These are phyloP conservation scores for Colletes collaris DNA, from an alignment of 2,888 invertebrate species.

Conservation along the genomic window DNA sequence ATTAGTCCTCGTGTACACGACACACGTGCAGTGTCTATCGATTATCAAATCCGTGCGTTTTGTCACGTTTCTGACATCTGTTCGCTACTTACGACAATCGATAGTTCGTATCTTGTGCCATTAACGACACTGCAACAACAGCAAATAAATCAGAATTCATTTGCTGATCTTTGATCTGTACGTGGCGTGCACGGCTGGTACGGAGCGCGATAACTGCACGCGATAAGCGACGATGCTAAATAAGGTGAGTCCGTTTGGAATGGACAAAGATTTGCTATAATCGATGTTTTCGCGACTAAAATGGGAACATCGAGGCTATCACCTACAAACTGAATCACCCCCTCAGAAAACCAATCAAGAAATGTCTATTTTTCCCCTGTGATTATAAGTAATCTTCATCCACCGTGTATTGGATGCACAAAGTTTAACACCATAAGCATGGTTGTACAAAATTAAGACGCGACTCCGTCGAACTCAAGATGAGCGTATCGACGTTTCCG, in stretches of 20 bases:
- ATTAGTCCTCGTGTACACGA: background rate
- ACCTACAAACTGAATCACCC: constrained; percentile 15
- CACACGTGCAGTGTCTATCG: background rate
- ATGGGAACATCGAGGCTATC: constrained; percentile 27
- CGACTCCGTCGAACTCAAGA: background rate
- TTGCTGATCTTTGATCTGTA: constrained; percentile 59
- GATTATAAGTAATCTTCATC: too few relatives aligned
- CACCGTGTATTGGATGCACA: too few relatives aligned
- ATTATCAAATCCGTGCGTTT: constrained; percentile 21
- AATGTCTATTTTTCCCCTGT: too few relatives aligned
- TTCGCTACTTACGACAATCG: constrained; percentile 22
- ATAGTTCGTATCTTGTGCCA: constrained; percentile 16
- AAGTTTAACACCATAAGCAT: background rate
- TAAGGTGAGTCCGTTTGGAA: constrained; percentile 4
- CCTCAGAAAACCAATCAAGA: too few relatives aligned
- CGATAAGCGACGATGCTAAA: constrained; percentile 38
- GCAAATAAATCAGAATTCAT: constrained; percentile 51
- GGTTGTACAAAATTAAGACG: constrained; percentile 1
- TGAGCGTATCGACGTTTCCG: constrained; percentile 37
- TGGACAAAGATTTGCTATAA: constrained; percentile 19
- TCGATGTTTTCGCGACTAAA: constrained; percentile 9
- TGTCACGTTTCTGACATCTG: constrained; percentile 51
- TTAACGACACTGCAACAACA: constrained; percentile 17
- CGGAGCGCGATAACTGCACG: constrained; percentile 34
- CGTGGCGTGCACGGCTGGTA: constrained; percentile 18